These are phyloP conservation scores for Caenorhabditis sp. DNA, from an alignment of 2,888 invertebrate species.

Conservation along the genomic window DNA sequence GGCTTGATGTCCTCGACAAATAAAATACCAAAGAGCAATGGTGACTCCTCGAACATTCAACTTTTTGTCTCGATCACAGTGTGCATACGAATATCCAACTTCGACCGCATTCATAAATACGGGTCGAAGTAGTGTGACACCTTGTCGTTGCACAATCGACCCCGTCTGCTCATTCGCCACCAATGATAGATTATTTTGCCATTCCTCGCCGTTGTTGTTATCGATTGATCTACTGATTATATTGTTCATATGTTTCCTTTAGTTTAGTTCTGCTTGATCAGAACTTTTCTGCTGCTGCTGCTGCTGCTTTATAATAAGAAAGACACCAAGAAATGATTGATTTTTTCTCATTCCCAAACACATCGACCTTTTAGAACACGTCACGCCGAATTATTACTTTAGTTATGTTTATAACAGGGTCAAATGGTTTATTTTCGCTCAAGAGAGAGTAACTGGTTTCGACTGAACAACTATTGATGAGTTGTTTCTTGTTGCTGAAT, in stretches of 20 bases:
- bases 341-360: neutral
- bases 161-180: constrained; percentile 34
- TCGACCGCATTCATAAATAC: constrained; percentile 58
- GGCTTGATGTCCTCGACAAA: constrained; percentile 56
- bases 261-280: no score
- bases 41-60: constrained; percentile 54
- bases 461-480: no score
- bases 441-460: no score
- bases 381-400: no score
- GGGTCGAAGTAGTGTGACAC: constrained; percentile 38
- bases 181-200: constrained; percentile 36
- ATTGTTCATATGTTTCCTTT: neutral
- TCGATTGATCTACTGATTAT: neutral
- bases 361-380: no score
- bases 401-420: no score
- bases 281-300: no score
- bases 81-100: constrained; percentile 55
- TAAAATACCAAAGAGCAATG: constrained; percentile 59
- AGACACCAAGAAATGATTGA: neutral
- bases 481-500: no score
- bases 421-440: no score
- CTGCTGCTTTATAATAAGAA: neutral
- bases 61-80: constrained; percentile 52
- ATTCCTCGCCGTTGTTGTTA: constrained; percentile 7
- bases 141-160: constrained; percentile 22